Evolutionary conservation across 2,113 vertebrate species (phyloP).

Genomic region (Hippocampus zosterae): DNA sequence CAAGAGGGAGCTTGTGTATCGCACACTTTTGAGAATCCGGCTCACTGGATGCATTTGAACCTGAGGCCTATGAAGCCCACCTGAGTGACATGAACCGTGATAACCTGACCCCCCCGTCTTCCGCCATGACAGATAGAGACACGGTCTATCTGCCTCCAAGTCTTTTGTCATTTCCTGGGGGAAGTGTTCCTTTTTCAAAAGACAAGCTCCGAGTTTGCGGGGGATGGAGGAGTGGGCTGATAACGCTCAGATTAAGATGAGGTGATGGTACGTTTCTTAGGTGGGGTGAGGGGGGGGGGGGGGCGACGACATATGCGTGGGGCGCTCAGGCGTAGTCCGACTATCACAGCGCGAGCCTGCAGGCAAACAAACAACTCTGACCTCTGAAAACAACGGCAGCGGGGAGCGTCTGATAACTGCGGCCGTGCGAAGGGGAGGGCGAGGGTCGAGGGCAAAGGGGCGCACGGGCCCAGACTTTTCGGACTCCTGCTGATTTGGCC

Average conservation of each 20-base stretch:
- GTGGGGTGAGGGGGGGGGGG: slow-evolving; percentile 19
- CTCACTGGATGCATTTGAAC: slow-evolving; percentile 57
- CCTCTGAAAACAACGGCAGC: slow-evolving; percentile 59
- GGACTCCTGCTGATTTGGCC: slow-evolving; percentile 17
- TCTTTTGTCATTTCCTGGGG: slow-evolving; percentile 55
- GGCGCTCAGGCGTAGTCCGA: slow-evolving; percentile 37
- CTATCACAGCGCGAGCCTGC: slow-evolving; percentile 56
- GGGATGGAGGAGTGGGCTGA: slow-evolving; percentile 52
- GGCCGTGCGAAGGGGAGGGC: slow-evolving; percentile 20
- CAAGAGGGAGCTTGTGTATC: neutral
- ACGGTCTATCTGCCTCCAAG: slow-evolving; percentile 28
- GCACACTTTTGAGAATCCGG: neutral
- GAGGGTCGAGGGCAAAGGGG: slow-evolving; percentile 37
- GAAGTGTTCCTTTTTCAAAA: slow-evolving; percentile 62
- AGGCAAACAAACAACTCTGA: slow-evolving; percentile 65
- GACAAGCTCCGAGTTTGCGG: slow-evolving; percentile 51
- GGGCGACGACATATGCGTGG: slow-evolving; percentile 14
- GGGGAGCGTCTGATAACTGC: slow-evolving; percentile 52
- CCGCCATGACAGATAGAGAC: slow-evolving; percentile 39
- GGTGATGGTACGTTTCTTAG: slow-evolving; percentile 19
- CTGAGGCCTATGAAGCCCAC: slow-evolving; percentile 20
- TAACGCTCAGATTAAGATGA: slow-evolving; percentile 53
- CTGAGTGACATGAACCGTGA: slow-evolving; percentile 10
- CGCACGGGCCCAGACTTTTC: slow-evolving; percentile 34
- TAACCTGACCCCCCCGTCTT: neutral